phyloP scores from a whole-genome alignment of 2,888 invertebrate genomes.

The Ecdyonurus torrentis region DNA sequence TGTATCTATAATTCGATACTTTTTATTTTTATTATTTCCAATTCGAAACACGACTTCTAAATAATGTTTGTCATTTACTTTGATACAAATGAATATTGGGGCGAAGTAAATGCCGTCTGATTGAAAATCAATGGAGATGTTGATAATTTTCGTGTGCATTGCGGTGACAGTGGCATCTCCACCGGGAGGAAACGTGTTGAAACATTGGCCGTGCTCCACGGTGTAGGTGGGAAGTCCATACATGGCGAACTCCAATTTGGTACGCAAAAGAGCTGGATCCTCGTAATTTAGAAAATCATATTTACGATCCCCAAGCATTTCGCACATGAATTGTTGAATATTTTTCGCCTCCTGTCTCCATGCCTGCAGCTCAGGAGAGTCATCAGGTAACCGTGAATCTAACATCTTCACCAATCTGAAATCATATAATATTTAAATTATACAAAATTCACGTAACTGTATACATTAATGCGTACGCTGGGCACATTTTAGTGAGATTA shows the following conservation, averaged over 20 bases:
- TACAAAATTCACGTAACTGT: no score
- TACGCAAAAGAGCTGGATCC: not conserved
- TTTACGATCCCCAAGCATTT: not conserved
- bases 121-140: not conserved
- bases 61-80: not conserved
- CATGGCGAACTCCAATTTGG: not conserved
- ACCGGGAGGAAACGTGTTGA: not conserved
- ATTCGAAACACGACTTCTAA: not conserved
- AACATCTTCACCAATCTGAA: no score
- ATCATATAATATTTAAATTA: no score
- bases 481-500: no score
- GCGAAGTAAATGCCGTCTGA: not conserved
- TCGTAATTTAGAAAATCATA: not conserved
- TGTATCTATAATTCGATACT: not conserved
- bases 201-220: not conserved
- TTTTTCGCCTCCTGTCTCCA: not conserved
- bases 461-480: no score
- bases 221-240: not conserved
- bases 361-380: no score
- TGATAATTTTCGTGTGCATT: not conserved
- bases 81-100: not conserved
- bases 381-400: no score
- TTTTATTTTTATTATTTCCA: not conserved
- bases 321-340: not conserved
- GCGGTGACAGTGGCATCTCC: not conserved